Evolutionary conservation across 2,113 vertebrate genomes (phyloP), one percentile per base, ranked within the genome.

Genomic region (Gadus chalcogrammus): DNA sequence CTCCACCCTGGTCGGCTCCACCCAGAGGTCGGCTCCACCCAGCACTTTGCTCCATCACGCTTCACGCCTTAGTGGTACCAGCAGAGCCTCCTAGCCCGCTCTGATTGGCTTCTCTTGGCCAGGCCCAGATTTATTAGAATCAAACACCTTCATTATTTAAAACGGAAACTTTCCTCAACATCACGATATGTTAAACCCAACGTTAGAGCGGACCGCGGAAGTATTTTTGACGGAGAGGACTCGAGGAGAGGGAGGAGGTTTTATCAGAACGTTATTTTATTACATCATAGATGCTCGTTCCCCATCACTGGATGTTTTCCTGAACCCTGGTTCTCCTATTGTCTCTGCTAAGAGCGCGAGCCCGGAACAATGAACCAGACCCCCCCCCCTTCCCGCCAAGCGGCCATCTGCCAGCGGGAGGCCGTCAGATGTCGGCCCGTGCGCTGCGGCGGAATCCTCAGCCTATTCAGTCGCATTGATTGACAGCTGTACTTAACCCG

Each of bases 361-460:
- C 92, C 74, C 86, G 80, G 90, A 90, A 97, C 95, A 98, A 98
- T 97, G 93, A 94, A 94, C 94, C 93, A 95, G 96, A 95, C 94
- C 95, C 93, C 93, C 91, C 71, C 66, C 72, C 85, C 85, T 88
- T 86, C 88, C 84, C 84, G 89, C 88, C 88, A 93, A 91, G 92
- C 91, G 94, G 93, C 97, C 97, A 99, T 98, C 96, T 98, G 96
- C 96, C 94, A 92, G 91, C 89, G 88, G 92, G 93, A 93, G 91
- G 93, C 93, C 92, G 94, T 98, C 96, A 96, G 95, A 96, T 97
- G 95, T 93, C 90, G 74, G 85, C 87, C 91, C 88, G 94, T 93
- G 92, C 92, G 91, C 92, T 90, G 86, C 74, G 74, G 83, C 91
- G 89, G 91, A 93, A 91, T 92, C 90, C 87, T 81, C 82, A 75